These are phyloP conservation scores for Ennomos quercinarius DNA, from an alignment of 2,888 invertebrate genomes.

Conservation along the genomic window DNA sequence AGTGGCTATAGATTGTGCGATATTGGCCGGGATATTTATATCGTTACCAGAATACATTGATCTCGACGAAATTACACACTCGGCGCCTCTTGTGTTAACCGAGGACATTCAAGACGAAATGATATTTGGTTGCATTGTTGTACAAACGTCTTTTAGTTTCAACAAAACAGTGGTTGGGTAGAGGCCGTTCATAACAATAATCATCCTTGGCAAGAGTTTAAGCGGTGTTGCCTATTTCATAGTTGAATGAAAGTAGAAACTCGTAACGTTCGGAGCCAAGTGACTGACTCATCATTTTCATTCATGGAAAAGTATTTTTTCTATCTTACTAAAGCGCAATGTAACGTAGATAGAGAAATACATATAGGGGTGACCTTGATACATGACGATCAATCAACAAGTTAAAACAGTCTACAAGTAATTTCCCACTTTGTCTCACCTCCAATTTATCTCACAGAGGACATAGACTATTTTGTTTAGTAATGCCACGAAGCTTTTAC, in stretches of 20 bases:
- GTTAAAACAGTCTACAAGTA: constrained; percentile 11
- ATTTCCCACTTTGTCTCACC: constrained; percentile 9
- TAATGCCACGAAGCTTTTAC: constrained; percentile 39
- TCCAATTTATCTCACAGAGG: constrained; percentile 8
- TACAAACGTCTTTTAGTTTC: constrained; percentile 28
- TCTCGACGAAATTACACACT: constrained; percentile 34
- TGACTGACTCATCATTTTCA: constrained; percentile 71
- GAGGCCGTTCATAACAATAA: constrained; percentile 44
- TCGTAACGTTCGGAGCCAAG: constrained; percentile 60
- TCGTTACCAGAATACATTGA: constrained; percentile 45
- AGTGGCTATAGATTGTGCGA: constrained; percentile 18
- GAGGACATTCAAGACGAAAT: constrained; percentile 30
- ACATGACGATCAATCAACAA: constrained; percentile 39
- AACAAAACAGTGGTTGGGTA: constrained; percentile 40
- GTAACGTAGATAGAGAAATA: constrained; percentile 26
- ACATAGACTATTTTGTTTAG: constrained; percentile 16
- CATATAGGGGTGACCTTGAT: constrained; percentile 30
- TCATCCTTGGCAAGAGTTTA: constrained; percentile 52
- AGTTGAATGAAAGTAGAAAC: constrained; percentile 61
- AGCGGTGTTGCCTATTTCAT: constrained; percentile 39
- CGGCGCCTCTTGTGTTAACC: constrained; percentile 14
- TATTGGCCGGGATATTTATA: constrained; percentile 45
- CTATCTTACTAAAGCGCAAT: constrained; percentile 38
- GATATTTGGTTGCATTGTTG: constrained; percentile 34
- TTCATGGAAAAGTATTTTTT: constrained; percentile 61